These are phyloP conservation scores for Allacma fusca DNA, from an alignment of 2,888 invertebrate species.

Conservation along the genomic window DNA sequence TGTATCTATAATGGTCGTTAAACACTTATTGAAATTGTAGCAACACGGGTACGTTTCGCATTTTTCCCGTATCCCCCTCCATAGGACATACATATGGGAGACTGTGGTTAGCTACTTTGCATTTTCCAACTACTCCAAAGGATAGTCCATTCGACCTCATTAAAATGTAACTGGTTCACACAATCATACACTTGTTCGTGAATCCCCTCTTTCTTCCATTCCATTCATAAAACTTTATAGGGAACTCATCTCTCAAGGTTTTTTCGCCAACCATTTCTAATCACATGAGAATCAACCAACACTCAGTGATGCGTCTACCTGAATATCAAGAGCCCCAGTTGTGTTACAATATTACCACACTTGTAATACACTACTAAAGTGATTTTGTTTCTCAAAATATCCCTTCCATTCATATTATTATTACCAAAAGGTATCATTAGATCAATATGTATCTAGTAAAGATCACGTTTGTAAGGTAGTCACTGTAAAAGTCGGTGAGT, in stretches of 20 bases:
- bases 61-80: no score
- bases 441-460: no score
- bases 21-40: no score
- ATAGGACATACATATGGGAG: no score
- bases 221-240: constrained; percentile 33
- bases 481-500: no score
- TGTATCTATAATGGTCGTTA: no score
- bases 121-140: background rate
- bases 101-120: background rate
- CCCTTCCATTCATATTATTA: background rate
- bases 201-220: background rate
- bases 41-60: no score
- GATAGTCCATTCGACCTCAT: constrained; percentile 27
- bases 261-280: background rate
- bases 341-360: no score
- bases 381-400: background rate
- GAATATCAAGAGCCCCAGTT: background rate
- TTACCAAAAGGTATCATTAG: background rate
- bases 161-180: constrained; percentile 36
- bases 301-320: background rate
- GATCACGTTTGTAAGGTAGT: no score
- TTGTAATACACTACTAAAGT: background rate
- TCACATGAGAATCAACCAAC: background rate
- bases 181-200: constrained; percentile 8
- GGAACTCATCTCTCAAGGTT: background rate